Percentiles rank a stretch among this genome's conserved stretches.
phyloP scores from a whole-genome alignment of 2,113 vertebrate genomes.

The Gambusia affinis region DNA sequence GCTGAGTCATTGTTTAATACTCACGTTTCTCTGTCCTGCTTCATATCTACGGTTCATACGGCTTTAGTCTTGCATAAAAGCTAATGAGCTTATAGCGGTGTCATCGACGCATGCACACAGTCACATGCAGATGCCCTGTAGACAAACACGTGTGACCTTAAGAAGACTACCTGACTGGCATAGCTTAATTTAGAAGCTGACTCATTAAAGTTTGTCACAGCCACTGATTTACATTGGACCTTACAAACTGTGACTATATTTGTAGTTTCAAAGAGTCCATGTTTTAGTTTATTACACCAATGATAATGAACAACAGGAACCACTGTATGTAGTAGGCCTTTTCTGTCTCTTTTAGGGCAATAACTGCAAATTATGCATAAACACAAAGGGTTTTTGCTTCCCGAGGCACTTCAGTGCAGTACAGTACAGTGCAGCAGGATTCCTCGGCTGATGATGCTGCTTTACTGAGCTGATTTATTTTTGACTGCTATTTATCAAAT shows the following conservation, averaged over 20 bases:
- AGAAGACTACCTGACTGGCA: slow-evolving; percentile 41
- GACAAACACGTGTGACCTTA: slow-evolving; percentile 36
- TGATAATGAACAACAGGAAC: not conserved
- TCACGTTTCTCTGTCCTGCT: slow-evolving; percentile 64
- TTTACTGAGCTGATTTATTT: slow-evolving; percentile 11
- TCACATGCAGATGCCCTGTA: slow-evolving; percentile 16
- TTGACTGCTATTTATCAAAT: slow-evolving; percentile 12
- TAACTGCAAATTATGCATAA: not conserved
- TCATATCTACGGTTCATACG: slow-evolving; percentile 53
- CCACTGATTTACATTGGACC: slow-evolving; percentile 2
- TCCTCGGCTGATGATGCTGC: not conserved
- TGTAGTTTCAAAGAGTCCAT: not conserved
- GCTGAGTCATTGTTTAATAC: slow-evolving; percentile 69
- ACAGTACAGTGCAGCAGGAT: not conserved
- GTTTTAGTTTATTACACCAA: not conserved
- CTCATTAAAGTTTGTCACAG: slow-evolving; percentile 10
- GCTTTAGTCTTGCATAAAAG: slow-evolving; percentile 57
- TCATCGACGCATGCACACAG: slow-evolving; percentile 45
- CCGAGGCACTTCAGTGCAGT: not conserved
- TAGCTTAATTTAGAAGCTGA: slow-evolving; percentile 23
- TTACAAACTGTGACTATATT: not conserved
- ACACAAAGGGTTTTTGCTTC: not conserved
- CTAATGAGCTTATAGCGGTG: slow-evolving; percentile 72
- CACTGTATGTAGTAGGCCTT: not conserved
- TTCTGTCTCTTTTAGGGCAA: not conserved